A percentile compares a stretch with the other conserved stretches of the same genome.
Conservation (phyloP, 2,888 invertebrate genomes). For the Drosophila anceps region DNA sequence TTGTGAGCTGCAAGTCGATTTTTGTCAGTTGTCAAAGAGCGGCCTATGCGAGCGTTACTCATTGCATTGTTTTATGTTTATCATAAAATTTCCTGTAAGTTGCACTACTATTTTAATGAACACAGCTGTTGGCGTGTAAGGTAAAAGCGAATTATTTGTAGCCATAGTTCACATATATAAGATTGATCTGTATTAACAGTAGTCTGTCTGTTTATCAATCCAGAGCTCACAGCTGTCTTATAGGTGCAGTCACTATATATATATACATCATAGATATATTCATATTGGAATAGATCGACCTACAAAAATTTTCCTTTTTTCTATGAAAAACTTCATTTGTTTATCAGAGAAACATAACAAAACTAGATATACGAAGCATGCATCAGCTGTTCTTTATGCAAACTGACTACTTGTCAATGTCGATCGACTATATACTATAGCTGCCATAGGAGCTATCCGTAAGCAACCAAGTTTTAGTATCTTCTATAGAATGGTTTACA, state of each 20-base stretch:
- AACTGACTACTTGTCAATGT: neutral
- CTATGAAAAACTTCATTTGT: too few relatives aligned
- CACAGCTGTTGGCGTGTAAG: neutral
- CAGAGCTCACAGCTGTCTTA: too few relatives aligned
- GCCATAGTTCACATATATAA: neutral
- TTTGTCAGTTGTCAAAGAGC: neutral
- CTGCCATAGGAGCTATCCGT: too few relatives aligned
- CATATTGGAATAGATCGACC: too few relatives aligned
- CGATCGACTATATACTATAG: neutral
- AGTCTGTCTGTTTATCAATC: neutral
- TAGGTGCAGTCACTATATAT: neutral
- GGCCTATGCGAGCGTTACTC: neutral
- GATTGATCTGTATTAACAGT: neutral
- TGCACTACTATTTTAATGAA: too few relatives aligned
- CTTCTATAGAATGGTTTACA: too few relatives aligned
- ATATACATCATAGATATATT: neutral
- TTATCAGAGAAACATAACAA: neutral
- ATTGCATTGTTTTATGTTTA: too few relatives aligned
- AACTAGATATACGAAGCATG: neutral
- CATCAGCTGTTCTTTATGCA: too few relatives aligned
- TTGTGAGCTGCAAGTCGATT: neutral
- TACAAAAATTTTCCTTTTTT: too few relatives aligned
- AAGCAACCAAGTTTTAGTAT: too few relatives aligned
- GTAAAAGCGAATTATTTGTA: neutral
- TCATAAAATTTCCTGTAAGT: too few relatives aligned